Evolutionary conservation across 2,797 vertebrate species (phyloP).

Genomic region (Aldrovandia affinis): DNA sequence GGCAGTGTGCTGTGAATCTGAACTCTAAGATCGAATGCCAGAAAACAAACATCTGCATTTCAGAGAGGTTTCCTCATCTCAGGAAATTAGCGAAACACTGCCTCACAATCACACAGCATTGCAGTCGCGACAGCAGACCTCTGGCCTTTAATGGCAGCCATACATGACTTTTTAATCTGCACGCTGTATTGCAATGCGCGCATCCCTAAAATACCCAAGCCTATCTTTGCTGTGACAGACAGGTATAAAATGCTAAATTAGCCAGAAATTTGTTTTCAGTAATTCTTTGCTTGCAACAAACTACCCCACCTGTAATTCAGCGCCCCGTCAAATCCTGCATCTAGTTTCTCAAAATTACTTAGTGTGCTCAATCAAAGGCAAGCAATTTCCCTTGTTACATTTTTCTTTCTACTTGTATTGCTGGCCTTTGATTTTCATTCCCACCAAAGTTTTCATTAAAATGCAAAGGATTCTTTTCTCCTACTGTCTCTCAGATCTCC

Average conservation of each 20-base stretch:
- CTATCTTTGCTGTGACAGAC: background rate
- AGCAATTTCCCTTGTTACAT: background rate
- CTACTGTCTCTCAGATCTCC: conserved; percentile 2
- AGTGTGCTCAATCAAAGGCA: conserved; percentile 6
- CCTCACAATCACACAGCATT: background rate
- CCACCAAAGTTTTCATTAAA: conserved; percentile 28
- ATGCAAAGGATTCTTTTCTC: conserved; percentile 13
- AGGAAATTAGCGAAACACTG: background rate
- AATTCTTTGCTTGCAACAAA: background rate
- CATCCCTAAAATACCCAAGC: background rate
- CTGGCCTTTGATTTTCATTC: conserved; percentile 15
- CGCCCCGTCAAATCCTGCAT: background rate
- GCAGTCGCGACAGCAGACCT: background rate
- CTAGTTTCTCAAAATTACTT: background rate
- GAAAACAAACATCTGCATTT: too few relatives aligned
- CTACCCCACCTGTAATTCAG: background rate
- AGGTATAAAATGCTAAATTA: background rate
- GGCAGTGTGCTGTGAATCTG: background rate
- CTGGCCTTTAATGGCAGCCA: background rate
- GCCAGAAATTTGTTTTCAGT: background rate
- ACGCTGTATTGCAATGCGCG: background rate
- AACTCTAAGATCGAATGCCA: background rate
- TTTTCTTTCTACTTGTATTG: background rate
- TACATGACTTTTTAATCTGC: background rate
- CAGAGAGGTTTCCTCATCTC: too few relatives aligned